phyloP scores from a whole-genome alignment of 2,113 vertebrate species.

The Peromyscus californicus region DNA sequence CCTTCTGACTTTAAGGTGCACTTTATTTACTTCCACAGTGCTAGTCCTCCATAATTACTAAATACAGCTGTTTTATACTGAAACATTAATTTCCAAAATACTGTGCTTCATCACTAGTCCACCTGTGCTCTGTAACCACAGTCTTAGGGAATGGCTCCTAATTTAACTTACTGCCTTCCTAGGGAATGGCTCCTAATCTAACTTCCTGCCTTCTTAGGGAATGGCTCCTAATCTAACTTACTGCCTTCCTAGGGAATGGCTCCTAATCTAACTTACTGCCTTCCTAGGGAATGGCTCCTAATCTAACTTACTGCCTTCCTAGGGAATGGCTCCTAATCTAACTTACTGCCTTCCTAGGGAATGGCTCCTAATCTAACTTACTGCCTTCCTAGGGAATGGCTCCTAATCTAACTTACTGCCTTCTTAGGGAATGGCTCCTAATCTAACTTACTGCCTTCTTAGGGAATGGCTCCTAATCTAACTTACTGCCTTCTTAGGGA shows the following conservation, averaged over 20 bases:
- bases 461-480: conserved; percentile 45
- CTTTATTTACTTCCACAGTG: conserved; percentile 59
- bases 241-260: conserved; percentile 13
- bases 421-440: conserved; percentile 40
- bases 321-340: conserved; percentile 45
- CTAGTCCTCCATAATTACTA: conserved; percentile 21
- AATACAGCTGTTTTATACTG: conserved; percentile 40
- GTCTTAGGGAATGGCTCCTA: conserved; percentile 45
- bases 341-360: neutral
- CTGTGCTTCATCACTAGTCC: neutral
- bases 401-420: conserved; percentile 27
- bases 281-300: conserved; percentile 39
- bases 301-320: neutral
- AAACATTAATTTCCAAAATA: conserved; percentile 47
- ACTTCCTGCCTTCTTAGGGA: neutral
- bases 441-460: neutral
- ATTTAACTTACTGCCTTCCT: conserved; percentile 21
- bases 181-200: conserved; percentile 41
- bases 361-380: conserved; percentile 37
- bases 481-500: neutral
- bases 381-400: conserved; percentile 13
- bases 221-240: conserved; percentile 37
- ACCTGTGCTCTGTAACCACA: conserved; percentile 35
- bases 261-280: conserved; percentile 27
- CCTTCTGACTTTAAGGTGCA: conserved; percentile 35